Base-by-base conservation (phyloP, 2,797 vertebrate species). In the Sebastes minor region DNA sequence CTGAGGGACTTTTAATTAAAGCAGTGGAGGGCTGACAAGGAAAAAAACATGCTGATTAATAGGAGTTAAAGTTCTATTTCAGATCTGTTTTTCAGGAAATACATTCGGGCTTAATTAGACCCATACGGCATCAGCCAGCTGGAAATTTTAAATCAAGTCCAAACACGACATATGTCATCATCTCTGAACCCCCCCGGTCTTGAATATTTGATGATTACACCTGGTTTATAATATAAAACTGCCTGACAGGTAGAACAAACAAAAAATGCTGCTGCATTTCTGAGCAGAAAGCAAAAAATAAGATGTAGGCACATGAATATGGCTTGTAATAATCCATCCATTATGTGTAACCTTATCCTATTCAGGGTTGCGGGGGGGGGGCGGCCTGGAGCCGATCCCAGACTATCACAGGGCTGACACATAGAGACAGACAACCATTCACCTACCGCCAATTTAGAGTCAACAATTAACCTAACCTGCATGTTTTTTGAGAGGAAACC, bases 1-100 rank as follows among this genome's bases (percentile, higher is more conserved):
- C 92, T 90, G 90, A 84, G 91, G 88, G 91, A 94, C 89, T 95
- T 96, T 95, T 96, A 96, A 97, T 96, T 96, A 96, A 95, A 95
- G 93, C 93, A 91, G 91, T 56, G 88, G 92, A 94, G 81, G 89
- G 82, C 90, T 94, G 94, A 95, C 93, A 88, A 84, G 89, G 66
- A 77, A 83, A 92, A 86, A 93, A 91, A 84, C 79, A 88, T 77
- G 86, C 94, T 94, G 94, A 96, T 96, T 95, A 96, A 95, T 95
- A 93, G 79, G 86, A 90, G 91, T 94, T 94, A 90, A 91, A 92
- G 89, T 90, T 93, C 91, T 93, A 91, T 94, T 95, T 94, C 92
- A 91, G 92, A 95, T 94, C 91, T 93, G 93, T 93, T 95, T 94
- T 94, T 92, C 91, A 92, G 92, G 88, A 95, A 95, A 93, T 91